phyloP scores from a whole-genome alignment of 2,113 vertebrate species.

The Nothoprocta perdicaria region DNA sequence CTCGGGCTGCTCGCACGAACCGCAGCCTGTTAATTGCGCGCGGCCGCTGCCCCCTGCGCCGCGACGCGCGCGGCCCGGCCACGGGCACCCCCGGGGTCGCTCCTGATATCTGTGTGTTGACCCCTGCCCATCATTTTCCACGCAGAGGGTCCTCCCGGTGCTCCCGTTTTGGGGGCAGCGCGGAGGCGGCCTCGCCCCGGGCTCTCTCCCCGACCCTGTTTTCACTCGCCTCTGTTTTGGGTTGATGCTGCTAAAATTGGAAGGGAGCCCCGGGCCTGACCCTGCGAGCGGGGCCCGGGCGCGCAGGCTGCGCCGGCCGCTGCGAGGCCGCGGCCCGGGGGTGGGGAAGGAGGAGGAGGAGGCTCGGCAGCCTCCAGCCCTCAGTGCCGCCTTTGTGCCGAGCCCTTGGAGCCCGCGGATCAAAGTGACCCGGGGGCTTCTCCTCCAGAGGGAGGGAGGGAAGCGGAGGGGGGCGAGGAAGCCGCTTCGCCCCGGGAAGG shows the following conservation, averaged over 20 bases:
- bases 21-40: constrained; percentile 80
- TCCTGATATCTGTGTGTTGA: too few species aligned
- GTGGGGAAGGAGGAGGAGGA: background rate
- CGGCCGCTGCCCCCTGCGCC: too few species aligned
- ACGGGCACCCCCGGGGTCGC: too few species aligned
- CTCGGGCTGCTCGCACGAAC: constrained; percentile 83
- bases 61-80: too few species aligned
- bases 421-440: constrained; percentile 56
- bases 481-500: background rate
- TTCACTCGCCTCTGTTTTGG: background rate
- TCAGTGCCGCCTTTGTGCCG: constrained; percentile 64
- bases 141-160: too few species aligned
- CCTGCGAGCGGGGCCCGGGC: background rate
- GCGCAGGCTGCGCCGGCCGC: background rate
- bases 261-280: constrained; percentile 65
- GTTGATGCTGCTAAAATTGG: constrained; percentile 56
- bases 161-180: too few species aligned
- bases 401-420: constrained; percentile 50
- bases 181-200: background rate
- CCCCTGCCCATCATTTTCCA: too few species aligned
- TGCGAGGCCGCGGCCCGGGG: background rate
- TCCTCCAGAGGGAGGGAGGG: background rate
- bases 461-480: background rate
- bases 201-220: background rate
- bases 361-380: background rate